Conservation (phyloP, 1,140 invertebrate species). For the Scaptodrosophila lebanonensis region DNA sequence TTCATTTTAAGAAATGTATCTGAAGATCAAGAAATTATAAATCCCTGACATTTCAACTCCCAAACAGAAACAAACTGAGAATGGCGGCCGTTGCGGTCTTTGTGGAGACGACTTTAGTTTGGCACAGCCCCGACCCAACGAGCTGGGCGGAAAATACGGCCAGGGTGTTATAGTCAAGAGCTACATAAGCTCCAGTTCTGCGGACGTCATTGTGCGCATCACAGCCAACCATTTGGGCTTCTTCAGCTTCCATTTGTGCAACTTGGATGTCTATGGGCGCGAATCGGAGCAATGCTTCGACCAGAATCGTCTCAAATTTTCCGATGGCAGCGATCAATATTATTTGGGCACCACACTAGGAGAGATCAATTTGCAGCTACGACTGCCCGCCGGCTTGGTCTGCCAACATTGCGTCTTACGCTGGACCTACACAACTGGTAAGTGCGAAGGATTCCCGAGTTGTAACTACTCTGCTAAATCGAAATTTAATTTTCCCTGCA, state of each 20-base stretch:
- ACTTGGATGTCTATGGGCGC: constrained; percentile 65
- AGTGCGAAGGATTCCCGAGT: constrained; percentile 42
- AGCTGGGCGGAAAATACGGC: constrained; percentile 81
- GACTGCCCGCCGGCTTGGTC: constrained; percentile 33
- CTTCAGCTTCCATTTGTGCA: constrained; percentile 81
- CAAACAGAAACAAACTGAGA: constrained; percentile 49
- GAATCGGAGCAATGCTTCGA: constrained; percentile 82
- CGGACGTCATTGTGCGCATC: constrained; percentile 66
- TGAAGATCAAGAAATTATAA: too few species aligned
- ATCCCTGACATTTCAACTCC: too few species aligned
- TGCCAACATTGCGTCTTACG: constrained; percentile 78
- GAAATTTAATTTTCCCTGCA: background rate
- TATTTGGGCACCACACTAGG: constrained; percentile 31
- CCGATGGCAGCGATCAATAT: constrained; percentile 75
- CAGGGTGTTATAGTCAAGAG: constrained; percentile 79
- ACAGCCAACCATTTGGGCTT: constrained; percentile 80
- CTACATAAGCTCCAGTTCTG: constrained; percentile 63
- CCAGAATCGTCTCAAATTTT: constrained; percentile 77
- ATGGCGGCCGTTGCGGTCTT: constrained; percentile 80
- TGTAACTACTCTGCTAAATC: background rate
- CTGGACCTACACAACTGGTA: constrained; percentile 71
- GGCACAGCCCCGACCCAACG: constrained; percentile 80
- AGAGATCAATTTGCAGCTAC: constrained; percentile 10
- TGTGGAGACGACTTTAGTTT: constrained; percentile 80
- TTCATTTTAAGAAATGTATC: too few species aligned